phyloP scores from a whole-genome alignment of 2,797 vertebrate genomes.

The Gymnothorax reevesii region DNA sequence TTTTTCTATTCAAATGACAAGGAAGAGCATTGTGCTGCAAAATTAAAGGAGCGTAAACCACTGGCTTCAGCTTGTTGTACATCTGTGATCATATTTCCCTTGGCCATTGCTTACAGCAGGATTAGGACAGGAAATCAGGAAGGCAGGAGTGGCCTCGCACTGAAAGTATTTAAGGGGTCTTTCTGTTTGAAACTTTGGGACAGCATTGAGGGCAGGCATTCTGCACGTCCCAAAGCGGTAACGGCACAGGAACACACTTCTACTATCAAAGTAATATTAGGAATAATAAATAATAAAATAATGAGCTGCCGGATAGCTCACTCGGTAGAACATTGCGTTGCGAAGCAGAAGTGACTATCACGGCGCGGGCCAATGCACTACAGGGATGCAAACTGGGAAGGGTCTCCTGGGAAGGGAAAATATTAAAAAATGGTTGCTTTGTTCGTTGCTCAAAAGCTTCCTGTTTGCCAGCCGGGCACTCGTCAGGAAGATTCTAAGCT shows the following conservation, averaged over 20 bases:
- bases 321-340: no score
- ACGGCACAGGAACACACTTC: background rate
- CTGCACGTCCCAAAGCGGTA: background rate
- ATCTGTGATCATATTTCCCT: slow-evolving; percentile 53
- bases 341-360: no score
- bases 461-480: no score
- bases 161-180: slow-evolving; percentile 33
- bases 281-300: background rate
- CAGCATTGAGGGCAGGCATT: background rate
- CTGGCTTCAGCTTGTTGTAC: slow-evolving; percentile 53
- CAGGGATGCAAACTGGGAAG: no score
- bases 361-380: no score
- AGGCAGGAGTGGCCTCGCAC: slow-evolving; percentile 14
- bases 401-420: no score
- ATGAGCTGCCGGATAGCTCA: no score
- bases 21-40: slow-evolving; percentile 35
- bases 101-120: slow-evolving; percentile 62
- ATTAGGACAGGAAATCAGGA: slow-evolving; percentile 48
- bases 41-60: slow-evolving; percentile 49
- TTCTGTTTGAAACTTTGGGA: slow-evolving; percentile 19
- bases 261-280: slow-evolving; percentile 33
- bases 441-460: no score
- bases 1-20: slow-evolving; percentile 46
- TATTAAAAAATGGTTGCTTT: no score
- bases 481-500: no score